These are phyloP conservation scores for Abrostola tripartita DNA, from an alignment of 2,888 invertebrate genomes.

Conservation along the genomic window DNA sequence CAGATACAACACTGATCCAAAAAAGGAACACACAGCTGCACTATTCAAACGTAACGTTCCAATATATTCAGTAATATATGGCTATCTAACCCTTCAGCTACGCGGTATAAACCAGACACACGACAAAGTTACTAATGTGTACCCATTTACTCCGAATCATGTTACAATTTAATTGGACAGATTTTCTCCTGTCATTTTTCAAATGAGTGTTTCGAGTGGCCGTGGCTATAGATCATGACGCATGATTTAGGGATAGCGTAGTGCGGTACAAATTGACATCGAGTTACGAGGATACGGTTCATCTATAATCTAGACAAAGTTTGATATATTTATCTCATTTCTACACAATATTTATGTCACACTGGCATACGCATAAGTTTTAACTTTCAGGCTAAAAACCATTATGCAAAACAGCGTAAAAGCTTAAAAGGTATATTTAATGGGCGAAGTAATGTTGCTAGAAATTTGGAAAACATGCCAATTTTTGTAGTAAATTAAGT, in stretches of 20 bases:
- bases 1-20: no score
- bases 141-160: slow-evolving; percentile 66
- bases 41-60: no score
- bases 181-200: slow-evolving; percentile 75
- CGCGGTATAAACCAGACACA: slow-evolving; percentile 39
- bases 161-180: slow-evolving; percentile 83
- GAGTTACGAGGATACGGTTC: slow-evolving; percentile 16
- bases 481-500: no score
- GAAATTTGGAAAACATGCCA: no score
- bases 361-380: no score
- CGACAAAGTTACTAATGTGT: slow-evolving; percentile 61
- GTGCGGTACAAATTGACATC: slow-evolving; percentile 71
- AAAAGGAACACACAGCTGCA: no score
- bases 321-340: neutral
- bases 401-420: neutral
- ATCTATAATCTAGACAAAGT: neutral
- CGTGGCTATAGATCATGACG: slow-evolving; percentile 59
- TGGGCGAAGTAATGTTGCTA: no score
- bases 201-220: slow-evolving; percentile 54
- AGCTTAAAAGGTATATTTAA: no score
- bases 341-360: neutral
- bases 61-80: slow-evolving; percentile 1
- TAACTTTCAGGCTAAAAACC: no score
- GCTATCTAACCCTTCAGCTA: slow-evolving; percentile 42
- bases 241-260: slow-evolving; percentile 69